These are phyloP conservation scores for Sula dactylatra DNA, from an alignment of 2,113 vertebrate species.

Conservation along the genomic window DNA sequence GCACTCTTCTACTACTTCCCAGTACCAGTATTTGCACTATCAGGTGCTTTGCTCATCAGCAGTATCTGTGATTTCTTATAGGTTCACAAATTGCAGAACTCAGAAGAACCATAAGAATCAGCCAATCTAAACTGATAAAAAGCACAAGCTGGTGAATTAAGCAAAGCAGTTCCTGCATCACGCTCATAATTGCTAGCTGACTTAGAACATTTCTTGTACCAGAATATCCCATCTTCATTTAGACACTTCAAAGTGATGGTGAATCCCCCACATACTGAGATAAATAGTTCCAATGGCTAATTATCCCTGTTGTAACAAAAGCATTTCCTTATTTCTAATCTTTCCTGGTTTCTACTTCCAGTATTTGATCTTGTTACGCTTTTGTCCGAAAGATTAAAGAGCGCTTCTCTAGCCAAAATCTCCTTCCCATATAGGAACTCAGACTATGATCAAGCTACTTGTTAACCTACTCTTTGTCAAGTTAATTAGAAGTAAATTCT, in stretches of 20 bases:
- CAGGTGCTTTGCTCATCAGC: slow-evolving; percentile 34
- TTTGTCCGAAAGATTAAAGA: slow-evolving; percentile 44
- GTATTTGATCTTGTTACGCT: slow-evolving; percentile 45
- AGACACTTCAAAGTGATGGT: slow-evolving; percentile 51
- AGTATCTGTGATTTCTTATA: slow-evolving; percentile 1
- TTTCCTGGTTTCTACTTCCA: slow-evolving; percentile 37
- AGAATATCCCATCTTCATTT: slow-evolving; percentile 62
- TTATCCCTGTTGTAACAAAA: slow-evolving; percentile 50
- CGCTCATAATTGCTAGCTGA: slow-evolving; percentile 56
- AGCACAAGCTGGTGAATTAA: slow-evolving; percentile 63
- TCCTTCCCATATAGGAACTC: background rate
- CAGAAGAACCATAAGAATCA: slow-evolving; percentile 41
- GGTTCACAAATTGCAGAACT: slow-evolving; percentile 33
- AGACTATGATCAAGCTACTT: slow-evolving; percentile 32
- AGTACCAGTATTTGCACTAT: background rate
- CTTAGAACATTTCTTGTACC: slow-evolving; percentile 59
- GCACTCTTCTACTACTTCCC: background rate
- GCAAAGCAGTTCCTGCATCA: slow-evolving; percentile 51
- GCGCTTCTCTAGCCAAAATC: slow-evolving; percentile 17
- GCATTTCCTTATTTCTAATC: slow-evolving; percentile 49
- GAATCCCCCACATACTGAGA: slow-evolving; percentile 38
- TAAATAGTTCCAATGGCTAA: slow-evolving; percentile 53
- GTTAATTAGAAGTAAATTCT: slow-evolving; percentile 21
- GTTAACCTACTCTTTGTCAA: slow-evolving; percentile 41
- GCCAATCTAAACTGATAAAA: slow-evolving; percentile 55